Evolutionary conservation across 1,140 invertebrate genomes (phyloP), one percentile per base, ranked within the genome.

Genomic region (Drosophila nikananu): DNA sequence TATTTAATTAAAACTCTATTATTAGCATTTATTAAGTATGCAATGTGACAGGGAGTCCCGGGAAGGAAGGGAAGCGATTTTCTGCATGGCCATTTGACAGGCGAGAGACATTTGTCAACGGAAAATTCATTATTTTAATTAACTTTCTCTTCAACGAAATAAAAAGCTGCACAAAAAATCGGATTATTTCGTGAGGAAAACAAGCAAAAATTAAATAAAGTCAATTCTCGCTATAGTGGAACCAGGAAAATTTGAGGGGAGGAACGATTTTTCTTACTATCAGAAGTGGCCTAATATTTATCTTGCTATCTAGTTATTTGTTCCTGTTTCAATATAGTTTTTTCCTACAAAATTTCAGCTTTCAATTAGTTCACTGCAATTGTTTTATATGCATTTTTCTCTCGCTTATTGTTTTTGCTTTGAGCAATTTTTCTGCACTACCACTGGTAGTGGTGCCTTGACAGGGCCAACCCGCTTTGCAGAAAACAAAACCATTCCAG

Each of bases 111-210:
- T 90, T 89, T 83, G 80, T 86, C 82, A 86, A 58, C 74, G 66
- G 64, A 81, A 89, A 92, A 86, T 86, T 91, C 84, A 92, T 92
- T 92, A 92, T 92, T 92, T 92, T 92, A 92, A 92, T 92, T 92
- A 92, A 92, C 91, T 92, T 92, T 92, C 83, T 80, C 91, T 92
- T 89, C 73, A 91, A n/a, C 61, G 73, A 73, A 25, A 25, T 25
- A 21, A 37, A 57, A 48, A 7, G 7, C n/a, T 27, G 10, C 5
- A 10, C 15, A 48, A 73, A 74, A 62, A 55, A 60, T 42, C 39
- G 46, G 66, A 83, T 70, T 76, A 86, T 70, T 63, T 83, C 39
- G 80, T 78, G 65, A 46, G 83, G 63, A 15, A 32, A 51, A 7
- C 75, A 81, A 51, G 67, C 78, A 76, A 61, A 57, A 64, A 78